phyloP scores from a whole-genome alignment of 2,797 vertebrate genomes.

The Parambassis ranga region DNA sequence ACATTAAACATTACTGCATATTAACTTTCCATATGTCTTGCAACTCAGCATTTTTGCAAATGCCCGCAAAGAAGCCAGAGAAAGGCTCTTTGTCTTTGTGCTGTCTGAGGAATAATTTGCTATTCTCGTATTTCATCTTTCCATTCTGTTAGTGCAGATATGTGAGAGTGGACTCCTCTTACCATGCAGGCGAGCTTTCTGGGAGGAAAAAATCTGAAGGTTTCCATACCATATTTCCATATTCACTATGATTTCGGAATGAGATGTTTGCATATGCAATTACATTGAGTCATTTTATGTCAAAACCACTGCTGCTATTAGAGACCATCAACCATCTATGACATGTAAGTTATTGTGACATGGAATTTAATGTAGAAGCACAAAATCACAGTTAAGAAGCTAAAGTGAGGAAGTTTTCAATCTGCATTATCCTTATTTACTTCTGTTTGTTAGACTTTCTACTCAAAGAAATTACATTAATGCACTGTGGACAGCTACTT shows the following conservation, averaged over 20 bases:
- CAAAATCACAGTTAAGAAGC: not conserved
- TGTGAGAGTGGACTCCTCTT: conserved; percentile 61
- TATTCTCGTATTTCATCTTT: conserved; percentile 84
- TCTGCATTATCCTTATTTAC: not conserved
- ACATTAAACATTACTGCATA: conserved; percentile 85
- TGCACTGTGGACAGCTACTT: too few species aligned
- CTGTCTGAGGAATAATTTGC: conserved; percentile 81
- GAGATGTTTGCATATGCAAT: conserved; percentile 49
- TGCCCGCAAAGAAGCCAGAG: conserved; percentile 73
- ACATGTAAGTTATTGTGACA: conserved; percentile 16
- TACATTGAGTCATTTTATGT: conserved; percentile 33
- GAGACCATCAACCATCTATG: conserved; percentile 27
- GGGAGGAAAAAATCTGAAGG: conserved; percentile 36
- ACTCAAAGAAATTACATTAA: not conserved
- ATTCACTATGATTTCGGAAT: conserved; percentile 46
- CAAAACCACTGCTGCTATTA: conserved; percentile 10
- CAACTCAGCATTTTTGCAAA: conserved; percentile 81
- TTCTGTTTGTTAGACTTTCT: not conserved
- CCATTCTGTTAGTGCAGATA: conserved; percentile 77
- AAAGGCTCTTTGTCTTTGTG: conserved; percentile 83
- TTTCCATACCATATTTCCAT: conserved; percentile 70
- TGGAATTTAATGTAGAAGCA: not conserved
- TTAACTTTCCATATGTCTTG: conserved; percentile 85
- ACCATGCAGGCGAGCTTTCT: conserved; percentile 46
- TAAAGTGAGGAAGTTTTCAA: conserved; percentile 1